Conservation (phyloP, 1,140 invertebrate species). For the Saccostrea glomerata region DNA sequence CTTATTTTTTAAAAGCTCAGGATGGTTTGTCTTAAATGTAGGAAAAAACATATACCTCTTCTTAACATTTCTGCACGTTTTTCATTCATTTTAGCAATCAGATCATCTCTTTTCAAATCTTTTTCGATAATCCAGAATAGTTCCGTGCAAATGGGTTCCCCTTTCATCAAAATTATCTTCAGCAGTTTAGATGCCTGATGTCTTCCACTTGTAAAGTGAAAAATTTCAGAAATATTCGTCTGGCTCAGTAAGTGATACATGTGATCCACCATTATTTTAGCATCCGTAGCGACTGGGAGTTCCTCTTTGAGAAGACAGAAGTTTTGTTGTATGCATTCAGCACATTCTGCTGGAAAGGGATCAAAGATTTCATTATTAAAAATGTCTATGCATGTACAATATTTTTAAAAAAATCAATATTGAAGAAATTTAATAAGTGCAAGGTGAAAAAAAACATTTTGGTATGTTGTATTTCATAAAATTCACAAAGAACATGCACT, state of each 20-base stretch:
- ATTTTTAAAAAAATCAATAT: too few species aligned
- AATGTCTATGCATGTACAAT: too few species aligned
- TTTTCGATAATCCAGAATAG: background rate
- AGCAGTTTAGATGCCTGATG: background rate
- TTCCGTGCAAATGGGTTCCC: background rate
- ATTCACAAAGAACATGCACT: too few species aligned
- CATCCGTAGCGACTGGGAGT: background rate
- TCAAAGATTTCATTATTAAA: too few species aligned
- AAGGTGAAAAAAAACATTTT: too few species aligned
- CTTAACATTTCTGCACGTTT: background rate
- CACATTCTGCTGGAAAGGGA: background rate
- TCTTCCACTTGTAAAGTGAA: background rate
- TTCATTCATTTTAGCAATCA: background rate
- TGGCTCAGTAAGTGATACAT: background rate
- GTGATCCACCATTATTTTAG: background rate
- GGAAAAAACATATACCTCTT: background rate
- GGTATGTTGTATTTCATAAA: too few species aligned
- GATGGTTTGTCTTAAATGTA: too few species aligned
- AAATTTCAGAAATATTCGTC: background rate
- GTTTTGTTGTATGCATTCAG: background rate
- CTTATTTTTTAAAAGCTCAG: too few species aligned
- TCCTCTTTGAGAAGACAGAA: background rate
- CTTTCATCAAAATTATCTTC: conserved; percentile 3
- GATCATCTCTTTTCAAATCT: background rate
- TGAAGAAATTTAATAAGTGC: too few species aligned